A percentile compares a stretch with the other conserved stretches of the same genome.
Conservation (phyloP, 2,888 invertebrate species). For the Entomobrya proxima region DNA sequence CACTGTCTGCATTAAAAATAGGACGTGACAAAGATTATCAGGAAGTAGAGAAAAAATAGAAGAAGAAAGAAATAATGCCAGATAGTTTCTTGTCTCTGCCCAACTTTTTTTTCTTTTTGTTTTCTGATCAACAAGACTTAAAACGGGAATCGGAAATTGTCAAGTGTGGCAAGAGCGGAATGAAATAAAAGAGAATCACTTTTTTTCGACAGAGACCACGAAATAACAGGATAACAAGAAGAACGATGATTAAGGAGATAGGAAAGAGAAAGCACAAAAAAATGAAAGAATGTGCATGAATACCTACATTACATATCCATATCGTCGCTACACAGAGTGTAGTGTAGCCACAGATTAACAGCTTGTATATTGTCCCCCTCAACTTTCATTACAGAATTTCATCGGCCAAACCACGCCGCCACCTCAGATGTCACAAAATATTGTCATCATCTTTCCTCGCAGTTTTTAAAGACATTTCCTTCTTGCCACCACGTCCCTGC, state of each 20-base stretch:
- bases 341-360: background rate
- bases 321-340: background rate
- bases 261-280: background rate
- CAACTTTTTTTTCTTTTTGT: background rate
- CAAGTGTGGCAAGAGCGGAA: background rate
- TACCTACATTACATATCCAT: background rate
- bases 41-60: slow-evolving; percentile 9
- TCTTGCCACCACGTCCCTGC: slow-evolving; percentile 5
- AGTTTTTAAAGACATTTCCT: background rate
- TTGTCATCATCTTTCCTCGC: background rate
- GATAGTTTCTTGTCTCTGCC: background rate
- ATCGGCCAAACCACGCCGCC: slow-evolving; percentile 1
- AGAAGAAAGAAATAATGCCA: background rate
- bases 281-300: background rate
- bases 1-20: slow-evolving; percentile 51
- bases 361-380: too few species aligned
- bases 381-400: background rate
- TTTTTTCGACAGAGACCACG: background rate
- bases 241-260: background rate
- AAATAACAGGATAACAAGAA: background rate
- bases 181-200: background rate
- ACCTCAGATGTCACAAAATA: slow-evolving; percentile 8
- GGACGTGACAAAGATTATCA: slow-evolving; percentile 28
- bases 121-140: background rate
- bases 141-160: slow-evolving; percentile 9